These are phyloP conservation scores for Linnaemya vulpina DNA, from an alignment of 2,888 invertebrate species.

Conservation along the genomic window DNA sequence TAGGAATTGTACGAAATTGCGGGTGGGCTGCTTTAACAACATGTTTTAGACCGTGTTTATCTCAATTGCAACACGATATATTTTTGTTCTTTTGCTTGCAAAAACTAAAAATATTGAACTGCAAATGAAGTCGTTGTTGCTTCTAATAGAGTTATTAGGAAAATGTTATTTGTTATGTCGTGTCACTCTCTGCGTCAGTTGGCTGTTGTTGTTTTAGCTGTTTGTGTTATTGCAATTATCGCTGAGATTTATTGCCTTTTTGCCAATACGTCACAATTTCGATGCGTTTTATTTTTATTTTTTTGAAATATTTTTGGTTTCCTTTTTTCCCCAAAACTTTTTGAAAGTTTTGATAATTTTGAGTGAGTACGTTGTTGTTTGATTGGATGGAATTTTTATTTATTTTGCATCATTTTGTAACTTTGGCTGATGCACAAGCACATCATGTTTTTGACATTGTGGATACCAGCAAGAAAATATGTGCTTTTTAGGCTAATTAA, in stretches of 20 bases:
- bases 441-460: slow-evolving; percentile 41
- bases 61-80: slow-evolving; percentile 41
- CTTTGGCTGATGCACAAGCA: slow-evolving; percentile 20
- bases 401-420: slow-evolving; percentile 34
- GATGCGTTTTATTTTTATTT: slow-evolving; percentile 54
- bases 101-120: slow-evolving; percentile 32
- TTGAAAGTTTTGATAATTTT: slow-evolving; percentile 35
- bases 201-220: slow-evolving; percentile 61
- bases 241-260: slow-evolving; percentile 72
- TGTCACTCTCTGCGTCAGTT: slow-evolving; percentile 50
- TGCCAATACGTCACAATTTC: slow-evolving; percentile 68
- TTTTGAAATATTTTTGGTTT: too few species aligned
- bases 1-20: slow-evolving; percentile 50
- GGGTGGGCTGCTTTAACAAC: slow-evolving; percentile 71
- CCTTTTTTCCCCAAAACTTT: slow-evolving; percentile 24
- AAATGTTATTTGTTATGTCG: slow-evolving; percentile 65
- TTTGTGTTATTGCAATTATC: slow-evolving; percentile 69
- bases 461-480: not conserved
- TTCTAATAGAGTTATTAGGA: slow-evolving; percentile 53
- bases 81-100: slow-evolving; percentile 3
- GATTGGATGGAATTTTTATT: slow-evolving; percentile 44
- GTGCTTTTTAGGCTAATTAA: too few species aligned
- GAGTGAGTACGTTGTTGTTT: slow-evolving; percentile 20
- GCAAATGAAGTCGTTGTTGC: slow-evolving; percentile 70
- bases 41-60: slow-evolving; percentile 68